Conservation (phyloP, 2,113 vertebrate genomes). For the Physeter macrocephalus region DNA sequence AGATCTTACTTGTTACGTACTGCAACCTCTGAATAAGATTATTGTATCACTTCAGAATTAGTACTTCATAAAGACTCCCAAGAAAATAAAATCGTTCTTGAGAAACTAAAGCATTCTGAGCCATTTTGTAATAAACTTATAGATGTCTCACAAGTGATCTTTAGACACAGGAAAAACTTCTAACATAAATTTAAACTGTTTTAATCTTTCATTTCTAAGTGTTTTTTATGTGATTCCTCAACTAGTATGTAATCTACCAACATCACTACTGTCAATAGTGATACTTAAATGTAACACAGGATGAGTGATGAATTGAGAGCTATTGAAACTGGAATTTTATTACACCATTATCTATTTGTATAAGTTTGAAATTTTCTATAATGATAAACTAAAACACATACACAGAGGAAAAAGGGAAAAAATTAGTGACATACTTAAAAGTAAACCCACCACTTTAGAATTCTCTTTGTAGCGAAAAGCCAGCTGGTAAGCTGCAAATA, state of each 20-base stretch:
- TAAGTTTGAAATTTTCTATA: background rate
- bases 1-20: background rate
- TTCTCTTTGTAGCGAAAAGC: constrained; percentile 98
- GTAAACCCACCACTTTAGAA: constrained; percentile 86
- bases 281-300: background rate
- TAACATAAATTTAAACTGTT: background rate
- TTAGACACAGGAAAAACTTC: background rate
- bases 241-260: background rate
- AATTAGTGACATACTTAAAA: background rate
- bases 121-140: background rate
- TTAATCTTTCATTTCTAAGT: background rate
- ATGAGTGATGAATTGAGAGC: background rate
- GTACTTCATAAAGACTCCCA: background rate
- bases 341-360: background rate
- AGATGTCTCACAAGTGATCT: background rate
- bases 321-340: background rate
- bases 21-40: background rate
- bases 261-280: background rate
- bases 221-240: background rate
- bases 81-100: background rate
- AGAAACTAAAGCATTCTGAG: background rate
- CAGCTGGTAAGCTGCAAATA: constrained; percentile 97
- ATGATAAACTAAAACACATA: background rate
- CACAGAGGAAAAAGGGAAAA: background rate
- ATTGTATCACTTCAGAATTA: background rate